phyloP scores from a whole-genome alignment of 2,113 vertebrate genomes.

The Bubo bubo region DNA sequence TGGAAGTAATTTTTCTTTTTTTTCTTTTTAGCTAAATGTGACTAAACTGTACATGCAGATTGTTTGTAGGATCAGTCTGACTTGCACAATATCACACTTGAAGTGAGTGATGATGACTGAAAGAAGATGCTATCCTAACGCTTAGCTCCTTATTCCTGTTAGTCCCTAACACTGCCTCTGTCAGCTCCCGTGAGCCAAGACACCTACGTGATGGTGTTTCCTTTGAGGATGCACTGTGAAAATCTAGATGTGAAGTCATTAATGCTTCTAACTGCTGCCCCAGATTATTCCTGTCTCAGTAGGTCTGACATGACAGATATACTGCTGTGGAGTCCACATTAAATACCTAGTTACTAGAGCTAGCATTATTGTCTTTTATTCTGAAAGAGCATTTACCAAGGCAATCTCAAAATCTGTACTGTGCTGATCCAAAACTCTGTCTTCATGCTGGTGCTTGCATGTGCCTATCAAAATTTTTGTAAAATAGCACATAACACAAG shows the following conservation, averaged over 20 bases:
- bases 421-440: background rate
- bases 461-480: background rate
- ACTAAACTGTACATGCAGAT: background rate
- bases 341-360: background rate
- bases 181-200: background rate
- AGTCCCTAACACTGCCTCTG: background rate
- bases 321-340: background rate
- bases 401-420: background rate
- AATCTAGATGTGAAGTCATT: background rate
- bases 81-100: background rate
- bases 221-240: background rate
- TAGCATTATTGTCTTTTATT: background rate
- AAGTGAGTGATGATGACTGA: background rate
- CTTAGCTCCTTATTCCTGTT: background rate
- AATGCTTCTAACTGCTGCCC: background rate
- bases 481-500: background rate
- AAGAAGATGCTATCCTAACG: background rate
- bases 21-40: background rate
- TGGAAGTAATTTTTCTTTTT: background rate
- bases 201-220: background rate
- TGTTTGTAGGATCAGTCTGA: background rate
- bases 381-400: background rate
- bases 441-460: background rate
- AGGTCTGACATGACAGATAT: background rate
- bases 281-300: background rate